Conservation (phyloP, 2,888 invertebrate genomes). For the Belgica antarctica region DNA sequence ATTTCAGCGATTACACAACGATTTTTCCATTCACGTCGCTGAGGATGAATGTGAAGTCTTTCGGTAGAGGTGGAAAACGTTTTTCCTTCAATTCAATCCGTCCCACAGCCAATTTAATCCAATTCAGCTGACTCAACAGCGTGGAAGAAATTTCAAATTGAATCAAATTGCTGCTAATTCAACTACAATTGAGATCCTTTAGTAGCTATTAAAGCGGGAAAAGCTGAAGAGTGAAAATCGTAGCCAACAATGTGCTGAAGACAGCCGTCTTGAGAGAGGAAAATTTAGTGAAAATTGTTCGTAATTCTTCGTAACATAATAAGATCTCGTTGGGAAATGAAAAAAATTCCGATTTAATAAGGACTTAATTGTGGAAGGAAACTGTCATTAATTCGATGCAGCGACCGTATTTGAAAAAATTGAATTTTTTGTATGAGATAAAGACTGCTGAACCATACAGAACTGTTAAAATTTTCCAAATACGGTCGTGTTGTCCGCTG, state of each 20-base stretch:
- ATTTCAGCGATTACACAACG: slow-evolving; percentile 27
- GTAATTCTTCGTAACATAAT: too few species aligned
- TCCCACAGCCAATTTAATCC: background rate
- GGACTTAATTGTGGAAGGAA: too few species aligned
- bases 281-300: too few species aligned
- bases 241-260: background rate
- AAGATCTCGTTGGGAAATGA: too few species aligned
- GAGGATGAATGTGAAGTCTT: background rate
- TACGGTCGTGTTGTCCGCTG: too few species aligned
- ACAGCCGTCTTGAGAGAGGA: too few species aligned
- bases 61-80: background rate
- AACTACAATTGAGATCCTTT: background rate
- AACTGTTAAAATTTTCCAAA: too few species aligned
- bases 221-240: background rate
- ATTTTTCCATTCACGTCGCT: background rate
- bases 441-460: too few species aligned
- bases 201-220: background rate
- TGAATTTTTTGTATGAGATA: too few species aligned
- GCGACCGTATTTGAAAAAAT: too few species aligned
- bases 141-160: slow-evolving; percentile 19
- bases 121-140: slow-evolving; percentile 7
- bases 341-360: too few species aligned
- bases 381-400: too few species aligned
- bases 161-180: slow-evolving; percentile 36
- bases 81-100: background rate